Conservation (phyloP, 2,113 vertebrate genomes). For the Calypte anna region DNA sequence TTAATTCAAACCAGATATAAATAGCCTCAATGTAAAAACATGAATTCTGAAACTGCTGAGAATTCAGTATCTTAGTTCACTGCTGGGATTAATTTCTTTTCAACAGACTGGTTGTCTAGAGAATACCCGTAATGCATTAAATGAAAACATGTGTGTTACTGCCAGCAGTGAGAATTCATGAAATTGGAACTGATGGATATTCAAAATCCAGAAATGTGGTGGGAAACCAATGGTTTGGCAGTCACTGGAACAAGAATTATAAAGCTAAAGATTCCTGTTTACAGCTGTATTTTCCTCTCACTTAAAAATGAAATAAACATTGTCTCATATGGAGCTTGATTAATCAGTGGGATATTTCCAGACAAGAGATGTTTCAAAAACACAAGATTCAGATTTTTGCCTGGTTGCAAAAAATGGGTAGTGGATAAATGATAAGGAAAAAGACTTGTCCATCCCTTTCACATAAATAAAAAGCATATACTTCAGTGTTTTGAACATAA, state of each 20-base stretch:
- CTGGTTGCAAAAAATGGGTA: neutral
- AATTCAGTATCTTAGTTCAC: slow-evolving; percentile 69
- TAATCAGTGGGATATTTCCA: neutral
- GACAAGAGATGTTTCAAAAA: neutral
- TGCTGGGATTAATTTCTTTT: slow-evolving; percentile 78
- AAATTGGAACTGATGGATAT: slow-evolving; percentile 20
- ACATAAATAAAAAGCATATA: neutral
- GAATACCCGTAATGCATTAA: slow-evolving; percentile 69
- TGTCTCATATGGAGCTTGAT: neutral
- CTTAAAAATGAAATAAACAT: slow-evolving; percentile 5
- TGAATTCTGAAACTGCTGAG: slow-evolving; percentile 74
- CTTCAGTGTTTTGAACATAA: neutral
- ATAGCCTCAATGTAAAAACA: slow-evolving; percentile 67
- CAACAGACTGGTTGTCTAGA: slow-evolving; percentile 73
- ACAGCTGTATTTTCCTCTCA: neutral
- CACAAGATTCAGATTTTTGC: neutral
- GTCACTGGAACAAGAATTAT: neutral
- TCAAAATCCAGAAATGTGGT: neutral
- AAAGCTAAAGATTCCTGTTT: slow-evolving; percentile 32
- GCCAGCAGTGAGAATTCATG: slow-evolving; percentile 28
- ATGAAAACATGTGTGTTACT: slow-evolving; percentile 66
- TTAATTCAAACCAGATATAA: slow-evolving; percentile 65
- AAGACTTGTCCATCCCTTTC: neutral
- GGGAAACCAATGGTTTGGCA: slow-evolving; percentile 27
- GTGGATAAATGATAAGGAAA: neutral